Evolutionary conservation across 2,113 vertebrate genomes (phyloP).

Genomic region (Calonectris borealis): DNA sequence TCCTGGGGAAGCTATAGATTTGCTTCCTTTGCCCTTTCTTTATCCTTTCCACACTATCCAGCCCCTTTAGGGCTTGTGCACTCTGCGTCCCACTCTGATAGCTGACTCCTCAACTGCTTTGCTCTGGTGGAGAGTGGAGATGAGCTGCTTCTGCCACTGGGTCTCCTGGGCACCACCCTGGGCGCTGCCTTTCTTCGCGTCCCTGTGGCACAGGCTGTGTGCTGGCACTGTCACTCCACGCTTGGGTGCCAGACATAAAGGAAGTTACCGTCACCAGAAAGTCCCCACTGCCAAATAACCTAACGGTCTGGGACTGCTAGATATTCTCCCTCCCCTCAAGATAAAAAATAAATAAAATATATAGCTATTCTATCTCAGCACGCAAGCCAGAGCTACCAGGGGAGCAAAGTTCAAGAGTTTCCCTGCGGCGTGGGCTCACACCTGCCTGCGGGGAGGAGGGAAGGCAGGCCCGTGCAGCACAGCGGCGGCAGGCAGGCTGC

Average conservation of each 20-base stretch:
- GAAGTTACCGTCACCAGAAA: neutral
- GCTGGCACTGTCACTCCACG: neutral
- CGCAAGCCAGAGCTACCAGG: neutral
- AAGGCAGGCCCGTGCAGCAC: neutral
- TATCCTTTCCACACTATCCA: neutral
- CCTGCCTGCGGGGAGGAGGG: neutral
- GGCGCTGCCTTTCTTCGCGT: fast-evolving
- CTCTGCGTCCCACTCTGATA: fast-evolving
- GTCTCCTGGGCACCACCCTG: neutral
- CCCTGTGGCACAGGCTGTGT: fast-evolving
- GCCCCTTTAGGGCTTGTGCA: neutral
- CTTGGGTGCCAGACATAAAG: neutral
- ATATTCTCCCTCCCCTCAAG: neutral
- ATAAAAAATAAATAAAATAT: neutral
- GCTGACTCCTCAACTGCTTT: neutral
- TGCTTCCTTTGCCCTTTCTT: neutral
- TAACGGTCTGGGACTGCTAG: neutral
- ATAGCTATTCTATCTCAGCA: neutral
- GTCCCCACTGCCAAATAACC: neutral
- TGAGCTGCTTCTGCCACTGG: neutral
- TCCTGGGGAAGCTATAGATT: neutral
- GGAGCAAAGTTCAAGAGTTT: neutral
- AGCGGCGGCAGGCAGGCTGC: neutral
- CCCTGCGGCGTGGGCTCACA: fast-evolving
- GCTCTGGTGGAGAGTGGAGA: fast-evolving